phyloP scores from a whole-genome alignment of 2,797 vertebrate genomes.

The Cercopithecus petaurista region DNA sequence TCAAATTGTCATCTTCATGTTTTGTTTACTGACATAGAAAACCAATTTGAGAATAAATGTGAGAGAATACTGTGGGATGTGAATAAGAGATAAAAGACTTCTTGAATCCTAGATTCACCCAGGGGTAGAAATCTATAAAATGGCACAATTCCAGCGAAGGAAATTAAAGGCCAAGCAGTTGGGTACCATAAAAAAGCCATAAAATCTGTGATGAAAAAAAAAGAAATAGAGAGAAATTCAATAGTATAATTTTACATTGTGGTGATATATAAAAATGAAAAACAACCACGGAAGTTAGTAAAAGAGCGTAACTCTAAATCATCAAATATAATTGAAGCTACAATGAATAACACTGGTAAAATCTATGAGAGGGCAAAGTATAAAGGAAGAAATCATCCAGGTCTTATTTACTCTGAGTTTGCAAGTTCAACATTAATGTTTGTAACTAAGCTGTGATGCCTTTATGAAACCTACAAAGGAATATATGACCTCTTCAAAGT shows the following conservation, averaged over 20 bases:
- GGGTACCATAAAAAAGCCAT: slow-evolving; percentile 42
- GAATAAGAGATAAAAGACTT: slow-evolving; percentile 63
- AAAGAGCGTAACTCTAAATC: neutral
- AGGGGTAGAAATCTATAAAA: slow-evolving; percentile 56
- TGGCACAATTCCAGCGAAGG: neutral
- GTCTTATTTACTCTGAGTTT: neutral
- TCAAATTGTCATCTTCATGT: slow-evolving; percentile 65
- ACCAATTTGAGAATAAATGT: slow-evolving; percentile 65
- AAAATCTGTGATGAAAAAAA: neutral
- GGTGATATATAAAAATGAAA: slow-evolving; percentile 56
- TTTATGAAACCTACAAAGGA: neutral
- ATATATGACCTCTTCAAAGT: neutral
- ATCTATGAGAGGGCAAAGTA: neutral
- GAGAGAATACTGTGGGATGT: slow-evolving; percentile 10
- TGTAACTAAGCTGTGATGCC: neutral
- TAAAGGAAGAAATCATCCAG: neutral
- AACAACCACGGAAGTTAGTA: neutral
- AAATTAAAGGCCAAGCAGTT: slow-evolving; percentile 32
- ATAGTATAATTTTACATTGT: slow-evolving; percentile 37
- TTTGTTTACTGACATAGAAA: slow-evolving; percentile 77
- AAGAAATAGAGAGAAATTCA: slow-evolving; percentile 45
- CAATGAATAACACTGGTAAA: neutral
- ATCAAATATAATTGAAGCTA: neutral
- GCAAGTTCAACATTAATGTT: neutral
- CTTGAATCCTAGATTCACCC: neutral